A percentile compares a stretch with the other conserved stretches of the same genome.
phyloP scores from a whole-genome alignment of 2,888 invertebrate genomes.

The Hemaris fuciformis region DNA sequence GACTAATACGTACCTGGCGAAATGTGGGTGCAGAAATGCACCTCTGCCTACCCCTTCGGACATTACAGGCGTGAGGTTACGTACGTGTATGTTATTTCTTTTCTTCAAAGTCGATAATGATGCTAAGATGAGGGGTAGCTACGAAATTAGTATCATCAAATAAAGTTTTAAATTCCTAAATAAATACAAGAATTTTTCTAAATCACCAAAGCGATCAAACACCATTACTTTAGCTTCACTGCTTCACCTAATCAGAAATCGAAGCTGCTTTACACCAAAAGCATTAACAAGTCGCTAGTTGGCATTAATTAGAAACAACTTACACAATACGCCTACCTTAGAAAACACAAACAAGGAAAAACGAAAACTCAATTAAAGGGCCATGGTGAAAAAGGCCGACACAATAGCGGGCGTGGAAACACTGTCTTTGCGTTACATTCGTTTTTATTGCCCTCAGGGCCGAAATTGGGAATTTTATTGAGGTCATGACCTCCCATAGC shows the following conservation, averaged over 20 bases:
- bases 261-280: not conserved
- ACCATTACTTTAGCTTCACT: too few species aligned
- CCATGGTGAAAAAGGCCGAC: not conserved
- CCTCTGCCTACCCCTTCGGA: too few species aligned
- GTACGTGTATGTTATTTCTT: too few species aligned
- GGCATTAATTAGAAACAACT: not conserved
- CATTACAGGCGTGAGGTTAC: too few species aligned
- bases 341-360: not conserved
- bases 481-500: not conserved
- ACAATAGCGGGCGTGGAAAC: conserved; percentile 9
- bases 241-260: not conserved
- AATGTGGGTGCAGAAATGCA: too few species aligned
- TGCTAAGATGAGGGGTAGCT: too few species aligned
- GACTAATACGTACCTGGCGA: too few species aligned
- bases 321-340: not conserved
- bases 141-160: too few species aligned
- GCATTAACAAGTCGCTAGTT: not conserved
- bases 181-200: too few species aligned
- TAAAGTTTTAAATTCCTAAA: too few species aligned
- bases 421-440: conserved; percentile 7
- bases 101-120: too few species aligned
- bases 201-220: too few species aligned
- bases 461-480: not conserved
- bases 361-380: conserved; percentile 13
- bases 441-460: not conserved